These are phyloP conservation scores for Noctua fimbriata DNA, from an alignment of 2,888 invertebrate species.

Conservation along the genomic window DNA sequence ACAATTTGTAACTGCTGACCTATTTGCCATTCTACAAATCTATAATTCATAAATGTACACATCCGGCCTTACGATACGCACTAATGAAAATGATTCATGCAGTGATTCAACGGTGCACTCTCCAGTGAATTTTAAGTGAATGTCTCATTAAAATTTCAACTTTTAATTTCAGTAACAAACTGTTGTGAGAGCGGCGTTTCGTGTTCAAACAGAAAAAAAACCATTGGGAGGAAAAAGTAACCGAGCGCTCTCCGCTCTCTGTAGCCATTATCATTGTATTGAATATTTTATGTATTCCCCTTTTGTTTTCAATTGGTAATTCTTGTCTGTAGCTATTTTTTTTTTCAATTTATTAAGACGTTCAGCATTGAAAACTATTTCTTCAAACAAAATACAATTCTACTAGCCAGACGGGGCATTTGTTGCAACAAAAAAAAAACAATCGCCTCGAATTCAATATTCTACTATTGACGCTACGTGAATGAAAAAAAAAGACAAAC, in stretches of 20 bases:
- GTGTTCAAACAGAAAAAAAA: conserved; percentile 40
- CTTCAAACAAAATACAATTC: conserved; percentile 1
- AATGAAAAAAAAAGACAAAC: conserved; percentile 30
- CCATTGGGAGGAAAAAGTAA: conserved; percentile 24
- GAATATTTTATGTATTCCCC: conserved; percentile 47
- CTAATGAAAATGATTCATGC: conserved; percentile 43
- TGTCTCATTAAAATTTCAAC: conserved; percentile 52
- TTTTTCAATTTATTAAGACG: not conserved
- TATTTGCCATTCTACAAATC: conserved; percentile 53
- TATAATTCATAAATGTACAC: conserved; percentile 49
- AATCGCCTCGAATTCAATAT: conserved; percentile 30
- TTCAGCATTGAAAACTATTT: conserved; percentile 8
- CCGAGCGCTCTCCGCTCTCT: not conserved
- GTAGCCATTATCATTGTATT: conserved; percentile 34
- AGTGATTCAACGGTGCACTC: conserved; percentile 45
- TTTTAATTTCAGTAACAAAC: conserved; percentile 43
- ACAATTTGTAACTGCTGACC: conserved; percentile 48
- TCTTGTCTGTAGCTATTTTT: not conserved
- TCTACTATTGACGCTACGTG: conserved; percentile 24
- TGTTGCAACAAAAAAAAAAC: not conserved
- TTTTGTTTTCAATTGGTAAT: conserved; percentile 36
- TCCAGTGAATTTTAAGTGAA: conserved; percentile 38
- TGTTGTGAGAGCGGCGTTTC: conserved; percentile 22
- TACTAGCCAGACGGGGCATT: not conserved
- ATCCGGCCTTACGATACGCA: conserved; percentile 43